Percentiles rank a stretch among this genome's conserved stretches.
Conservation (phyloP, 2,113 vertebrate species). For the Hyaena hyaena region DNA sequence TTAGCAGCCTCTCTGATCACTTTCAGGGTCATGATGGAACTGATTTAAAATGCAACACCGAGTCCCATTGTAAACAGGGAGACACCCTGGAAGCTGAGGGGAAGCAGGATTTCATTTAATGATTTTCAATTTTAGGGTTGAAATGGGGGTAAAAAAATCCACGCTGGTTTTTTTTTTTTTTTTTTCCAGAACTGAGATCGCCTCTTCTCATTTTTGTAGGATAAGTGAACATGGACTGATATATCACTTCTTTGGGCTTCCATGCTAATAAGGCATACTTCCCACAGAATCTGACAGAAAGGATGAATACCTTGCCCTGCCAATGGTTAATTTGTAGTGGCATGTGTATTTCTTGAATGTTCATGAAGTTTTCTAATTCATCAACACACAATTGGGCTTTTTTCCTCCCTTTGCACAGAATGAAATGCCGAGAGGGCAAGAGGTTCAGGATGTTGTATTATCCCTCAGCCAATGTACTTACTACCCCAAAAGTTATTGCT, state of each 20-base stretch:
- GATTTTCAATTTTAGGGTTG: conserved; percentile 82
- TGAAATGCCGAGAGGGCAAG: conserved; percentile 81
- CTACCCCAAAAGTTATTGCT: conserved; percentile 76
- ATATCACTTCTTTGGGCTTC: conserved; percentile 80
- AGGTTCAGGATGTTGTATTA: conserved; percentile 75
- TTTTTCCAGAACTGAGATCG: conserved; percentile 76
- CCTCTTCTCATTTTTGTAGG: conserved; percentile 71
- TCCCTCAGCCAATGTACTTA: conserved; percentile 74
- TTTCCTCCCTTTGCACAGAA: conserved; percentile 68
- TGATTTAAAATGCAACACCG: conserved; percentile 85
- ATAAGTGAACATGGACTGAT: conserved; percentile 79
- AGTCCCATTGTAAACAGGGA: conserved; percentile 73
- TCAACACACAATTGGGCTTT: conserved; percentile 83
- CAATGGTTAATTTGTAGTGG: conserved; percentile 90
- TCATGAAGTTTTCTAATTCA: conserved; percentile 87
- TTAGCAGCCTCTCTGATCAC: conserved; percentile 74
- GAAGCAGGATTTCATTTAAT: conserved; percentile 79
- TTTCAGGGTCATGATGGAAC: conserved; percentile 82
- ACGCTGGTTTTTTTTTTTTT: not conserved
- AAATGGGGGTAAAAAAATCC: conserved; percentile 63
- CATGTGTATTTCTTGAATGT: conserved; percentile 88
- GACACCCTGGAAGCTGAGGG: conserved; percentile 67
- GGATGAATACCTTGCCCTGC: conserved; percentile 85
- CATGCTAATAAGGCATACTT: conserved; percentile 88
- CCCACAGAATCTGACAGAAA: conserved; percentile 89